phyloP scores from a whole-genome alignment of 2,113 vertebrate genomes.

The Callopanchax toddi region DNA sequence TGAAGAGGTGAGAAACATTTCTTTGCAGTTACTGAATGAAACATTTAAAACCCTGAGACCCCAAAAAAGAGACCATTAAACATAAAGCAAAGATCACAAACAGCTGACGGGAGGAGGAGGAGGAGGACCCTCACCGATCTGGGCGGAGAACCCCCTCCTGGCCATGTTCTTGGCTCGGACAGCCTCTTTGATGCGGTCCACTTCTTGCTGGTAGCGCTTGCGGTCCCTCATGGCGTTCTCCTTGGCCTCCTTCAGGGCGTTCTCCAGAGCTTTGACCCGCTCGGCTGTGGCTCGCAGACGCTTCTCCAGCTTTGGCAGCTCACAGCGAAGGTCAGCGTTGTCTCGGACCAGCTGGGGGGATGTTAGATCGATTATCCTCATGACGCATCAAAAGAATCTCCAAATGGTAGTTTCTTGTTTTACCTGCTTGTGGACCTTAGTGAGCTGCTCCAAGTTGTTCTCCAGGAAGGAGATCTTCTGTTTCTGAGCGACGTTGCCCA shows the following conservation, averaged over 20 bases:
- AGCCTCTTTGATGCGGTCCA: conserved; percentile 94
- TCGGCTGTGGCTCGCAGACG: conserved; percentile 89
- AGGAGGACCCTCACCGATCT: conserved; percentile 82
- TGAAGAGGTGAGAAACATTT: too few relatives aligned
- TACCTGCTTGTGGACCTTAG: conserved; percentile 97
- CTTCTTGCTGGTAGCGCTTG: conserved; percentile 94
- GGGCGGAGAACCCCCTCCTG: conserved; percentile 87
- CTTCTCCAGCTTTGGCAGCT: conserved; percentile 95
- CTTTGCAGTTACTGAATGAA: too few relatives aligned
- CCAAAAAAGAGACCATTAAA: too few relatives aligned
- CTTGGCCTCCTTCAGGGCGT: conserved; percentile 91
- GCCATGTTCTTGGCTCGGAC: conserved; percentile 94
- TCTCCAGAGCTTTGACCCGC: conserved; percentile 92
- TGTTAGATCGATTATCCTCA: too few relatives aligned
- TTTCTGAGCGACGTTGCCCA: conserved; percentile 89
- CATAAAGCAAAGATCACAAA: too few relatives aligned
- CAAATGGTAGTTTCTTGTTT: too few relatives aligned
- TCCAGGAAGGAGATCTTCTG: conserved; percentile 97
- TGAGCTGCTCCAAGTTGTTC: conserved; percentile 95
- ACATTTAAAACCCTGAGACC: too few relatives aligned
- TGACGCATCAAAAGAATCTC: too few relatives aligned
- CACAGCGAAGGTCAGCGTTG: conserved; percentile 95
- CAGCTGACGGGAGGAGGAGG: too few relatives aligned
- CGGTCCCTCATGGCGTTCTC: conserved; percentile 91
- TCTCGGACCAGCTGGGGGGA: conserved; percentile 87